Evolutionary conservation across 2,113 vertebrate genomes (phyloP), one percentile per base, ranked within the genome.

Genomic region (Furnarius figulus): DNA sequence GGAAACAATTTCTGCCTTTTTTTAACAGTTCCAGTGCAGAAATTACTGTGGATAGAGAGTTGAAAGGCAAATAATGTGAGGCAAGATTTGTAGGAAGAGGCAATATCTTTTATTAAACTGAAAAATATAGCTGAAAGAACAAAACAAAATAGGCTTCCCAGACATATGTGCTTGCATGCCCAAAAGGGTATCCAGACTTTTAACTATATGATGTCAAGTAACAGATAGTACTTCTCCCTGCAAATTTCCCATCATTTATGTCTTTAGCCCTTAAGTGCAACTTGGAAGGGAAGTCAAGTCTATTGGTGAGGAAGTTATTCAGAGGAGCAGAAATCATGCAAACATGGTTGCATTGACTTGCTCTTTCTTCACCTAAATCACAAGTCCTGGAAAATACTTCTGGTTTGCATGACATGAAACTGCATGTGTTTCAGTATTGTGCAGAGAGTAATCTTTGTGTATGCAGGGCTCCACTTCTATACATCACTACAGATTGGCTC

Each of bases 31-130:
- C 80, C 73, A 65, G 25, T 58, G 40, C 65, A 92, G 73, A 92
- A 88, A 92, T 90, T 88, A 84, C 37, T 27, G 53, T 37, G 61
- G 73, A 67, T 81, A 91, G 65, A 78, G 59, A 87, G 56, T 11
- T 87, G 67, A 96, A 92, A 96, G 59, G 44, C 61, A 84, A 92
- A 94, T 86, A 88, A 65, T 22, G 23, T n/a, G 56, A 78, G 49
- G 25, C 22, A 75, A 89, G 94, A 78, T 77, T 94, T 92, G 90
- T 62, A 91, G 91, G 47, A 87, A 93, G 62, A 76, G 3, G 44
- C 23, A 52, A 5, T 76, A 62, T 87, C 24, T 95, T 95, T 87
- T 93, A 94, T 97, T 96, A 94, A 95, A 89, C 35, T 90, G 72
- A 91, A 90, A 65, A 95, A 68, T 81, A 78, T 27, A 95, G 44